Evolutionary conservation across 2,113 vertebrate genomes (phyloP).

Genomic region (Myrmecophaga tridactyla): DNA sequence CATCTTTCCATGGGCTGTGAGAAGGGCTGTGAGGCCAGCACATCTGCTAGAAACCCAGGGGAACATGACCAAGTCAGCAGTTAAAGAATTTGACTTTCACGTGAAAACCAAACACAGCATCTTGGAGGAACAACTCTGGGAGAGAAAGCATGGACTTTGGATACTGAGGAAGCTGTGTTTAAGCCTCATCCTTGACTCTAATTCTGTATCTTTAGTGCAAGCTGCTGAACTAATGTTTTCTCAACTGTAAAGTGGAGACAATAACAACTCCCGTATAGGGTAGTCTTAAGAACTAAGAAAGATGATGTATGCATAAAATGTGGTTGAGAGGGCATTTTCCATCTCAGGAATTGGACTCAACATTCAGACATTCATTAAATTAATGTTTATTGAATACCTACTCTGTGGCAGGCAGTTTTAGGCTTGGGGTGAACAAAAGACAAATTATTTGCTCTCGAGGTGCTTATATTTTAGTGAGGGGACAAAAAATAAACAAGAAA

Average conservation of each 20-base stretch:
- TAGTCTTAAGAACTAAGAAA: not conserved
- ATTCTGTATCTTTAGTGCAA: not conserved
- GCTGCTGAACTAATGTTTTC: not conserved
- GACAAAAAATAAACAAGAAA: not conserved
- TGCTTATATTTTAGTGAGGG: not conserved
- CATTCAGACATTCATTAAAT: not conserved
- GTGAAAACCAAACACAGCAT: not conserved
- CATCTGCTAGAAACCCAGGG: not conserved
- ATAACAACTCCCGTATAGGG: not conserved
- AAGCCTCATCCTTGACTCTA: not conserved
- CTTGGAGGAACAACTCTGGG: not conserved
- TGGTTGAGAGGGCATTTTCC: not conserved
- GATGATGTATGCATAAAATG: not conserved
- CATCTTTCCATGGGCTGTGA: rapidly evolving
- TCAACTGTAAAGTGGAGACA: not conserved
- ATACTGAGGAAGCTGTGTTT: too few relatives aligned
- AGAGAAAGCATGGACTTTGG: not conserved
- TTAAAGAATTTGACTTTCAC: not conserved
- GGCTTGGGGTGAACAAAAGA: not conserved
- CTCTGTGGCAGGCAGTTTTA: not conserved
- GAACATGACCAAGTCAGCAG: not conserved
- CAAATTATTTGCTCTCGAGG: not conserved
- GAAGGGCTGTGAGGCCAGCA: not conserved
- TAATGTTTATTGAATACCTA: not conserved
- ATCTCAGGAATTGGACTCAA: not conserved